Evolutionary conservation across 2,113 vertebrate genomes (phyloP).

Genomic region (Malurus cyaneus): DNA sequence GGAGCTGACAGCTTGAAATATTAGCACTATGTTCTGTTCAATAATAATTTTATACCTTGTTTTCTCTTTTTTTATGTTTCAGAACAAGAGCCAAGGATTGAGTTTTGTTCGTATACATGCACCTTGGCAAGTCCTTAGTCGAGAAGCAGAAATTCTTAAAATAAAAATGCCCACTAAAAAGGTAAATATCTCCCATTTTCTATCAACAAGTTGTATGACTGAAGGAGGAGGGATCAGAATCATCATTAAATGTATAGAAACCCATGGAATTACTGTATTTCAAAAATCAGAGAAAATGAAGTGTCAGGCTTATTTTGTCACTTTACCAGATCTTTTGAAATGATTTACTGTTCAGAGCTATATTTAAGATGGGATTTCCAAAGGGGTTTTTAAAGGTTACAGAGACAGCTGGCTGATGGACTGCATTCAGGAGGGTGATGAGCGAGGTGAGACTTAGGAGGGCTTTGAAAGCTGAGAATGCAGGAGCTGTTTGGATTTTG

Average conservation of each 20-base stretch:
- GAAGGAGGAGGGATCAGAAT: background rate
- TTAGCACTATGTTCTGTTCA: background rate
- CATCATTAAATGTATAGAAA: background rate
- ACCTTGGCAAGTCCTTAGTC: slow-evolving; percentile 92
- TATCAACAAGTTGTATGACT: background rate
- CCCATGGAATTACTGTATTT: background rate
- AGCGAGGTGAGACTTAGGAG: background rate
- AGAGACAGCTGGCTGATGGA: background rate
- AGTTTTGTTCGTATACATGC: slow-evolving; percentile 91
- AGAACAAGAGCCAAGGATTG: slow-evolving; percentile 81
- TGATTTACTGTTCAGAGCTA: background rate
- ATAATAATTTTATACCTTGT: background rate
- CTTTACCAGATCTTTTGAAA: background rate
- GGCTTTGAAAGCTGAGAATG: background rate
- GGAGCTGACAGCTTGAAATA: background rate
- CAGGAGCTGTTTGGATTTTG: background rate
- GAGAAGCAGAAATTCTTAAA: slow-evolving; percentile 95
- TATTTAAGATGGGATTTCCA: background rate
- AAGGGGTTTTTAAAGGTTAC: background rate
- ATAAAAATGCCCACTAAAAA: slow-evolving; percentile 97
- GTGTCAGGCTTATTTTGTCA: background rate
- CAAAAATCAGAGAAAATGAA: background rate
- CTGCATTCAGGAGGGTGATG: background rate
- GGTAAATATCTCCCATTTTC: slow-evolving; percentile 72
- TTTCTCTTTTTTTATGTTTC: slow-evolving; percentile 50